These are phyloP conservation scores for Bruchidius siliquastri DNA, from an alignment of 2,888 invertebrate genomes.

Conservation along the genomic window DNA sequence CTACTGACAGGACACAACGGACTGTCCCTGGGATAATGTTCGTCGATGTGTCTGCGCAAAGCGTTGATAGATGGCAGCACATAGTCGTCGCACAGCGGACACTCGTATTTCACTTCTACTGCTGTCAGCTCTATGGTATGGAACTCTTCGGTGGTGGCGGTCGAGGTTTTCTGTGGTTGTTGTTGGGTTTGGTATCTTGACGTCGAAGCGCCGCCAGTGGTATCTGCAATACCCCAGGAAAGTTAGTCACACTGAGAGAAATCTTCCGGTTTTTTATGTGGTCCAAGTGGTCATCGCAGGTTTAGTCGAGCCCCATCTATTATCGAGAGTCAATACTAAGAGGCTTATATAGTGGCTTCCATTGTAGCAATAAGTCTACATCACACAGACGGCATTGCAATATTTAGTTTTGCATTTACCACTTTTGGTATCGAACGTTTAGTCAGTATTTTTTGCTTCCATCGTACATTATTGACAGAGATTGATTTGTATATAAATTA, in stretches of 20 bases:
- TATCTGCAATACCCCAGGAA: conserved; percentile 57
- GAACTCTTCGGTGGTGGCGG: conserved; percentile 30
- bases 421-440: too few relatives aligned
- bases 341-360: too few relatives aligned
- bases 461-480: too few relatives aligned
- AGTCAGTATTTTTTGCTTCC: too few relatives aligned
- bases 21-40: conserved; percentile 81
- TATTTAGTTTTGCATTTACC: too few relatives aligned
- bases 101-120: conserved; percentile 51
- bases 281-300: too few relatives aligned
- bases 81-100: conserved; percentile 66
- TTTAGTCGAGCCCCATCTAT: too few relatives aligned
- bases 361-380: too few relatives aligned
- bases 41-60: conserved; percentile 71
- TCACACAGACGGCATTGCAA: too few relatives aligned
- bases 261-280: neutral
- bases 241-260: neutral
- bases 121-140: neutral
- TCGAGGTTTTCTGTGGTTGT: conserved; percentile 34
- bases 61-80: conserved; percentile 61
- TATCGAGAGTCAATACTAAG: too few relatives aligned
- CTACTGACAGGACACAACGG: conserved; percentile 73
- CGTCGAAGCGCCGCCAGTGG: conserved; percentile 37
- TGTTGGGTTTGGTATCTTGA: conserved; percentile 30
- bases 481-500: too few relatives aligned